Percentiles rank a stretch among this genome's conserved stretches.
These are phyloP conservation scores for Antheraea yamamai DNA, from an alignment of 2,888 invertebrate genomes.

Conservation along the genomic window DNA sequence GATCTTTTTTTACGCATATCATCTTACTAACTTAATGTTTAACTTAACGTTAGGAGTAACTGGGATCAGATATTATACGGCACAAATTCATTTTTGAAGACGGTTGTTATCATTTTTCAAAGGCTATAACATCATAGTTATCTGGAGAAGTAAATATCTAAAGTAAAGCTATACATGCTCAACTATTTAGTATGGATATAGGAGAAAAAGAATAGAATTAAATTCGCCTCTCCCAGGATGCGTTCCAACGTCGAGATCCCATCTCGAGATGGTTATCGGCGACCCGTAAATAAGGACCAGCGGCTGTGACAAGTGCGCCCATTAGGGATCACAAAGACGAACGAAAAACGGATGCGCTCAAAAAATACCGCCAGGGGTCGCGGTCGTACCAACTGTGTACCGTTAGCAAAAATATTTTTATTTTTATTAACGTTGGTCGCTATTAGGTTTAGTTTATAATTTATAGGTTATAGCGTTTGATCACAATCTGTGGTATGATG, in stretches of 20 bases:
- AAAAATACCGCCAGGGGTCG: constrained; percentile 22
- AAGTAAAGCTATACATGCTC: not conserved
- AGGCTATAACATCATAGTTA: too few relatives aligned
- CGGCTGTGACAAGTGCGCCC: constrained; percentile 66
- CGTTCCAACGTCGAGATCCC: constrained; percentile 6
- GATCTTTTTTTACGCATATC: too few relatives aligned
- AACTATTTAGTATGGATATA: not conserved
- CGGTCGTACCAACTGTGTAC: constrained; percentile 32
- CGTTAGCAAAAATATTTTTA: constrained; percentile 34
- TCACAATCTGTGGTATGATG: too few relatives aligned
- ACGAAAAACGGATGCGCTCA: constrained; percentile 34
- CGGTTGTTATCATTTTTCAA: not conserved
- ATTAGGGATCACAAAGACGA: constrained; percentile 49
- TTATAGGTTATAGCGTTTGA: too few relatives aligned
- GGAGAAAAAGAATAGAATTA: not conserved
- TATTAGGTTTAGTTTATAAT: too few relatives aligned
- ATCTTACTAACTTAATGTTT: too few relatives aligned
- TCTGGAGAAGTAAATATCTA: not conserved
- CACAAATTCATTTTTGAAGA: not conserved
- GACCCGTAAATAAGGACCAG: constrained; percentile 64
- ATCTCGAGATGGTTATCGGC: constrained; percentile 58
- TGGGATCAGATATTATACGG: not conserved
- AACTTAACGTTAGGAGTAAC: not conserved
- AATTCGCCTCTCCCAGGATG: constrained; percentile 11
- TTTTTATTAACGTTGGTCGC: not conserved